Base-by-base conservation (phyloP, 2,113 vertebrate genomes). In the Potamarius usumacintae region DNA sequence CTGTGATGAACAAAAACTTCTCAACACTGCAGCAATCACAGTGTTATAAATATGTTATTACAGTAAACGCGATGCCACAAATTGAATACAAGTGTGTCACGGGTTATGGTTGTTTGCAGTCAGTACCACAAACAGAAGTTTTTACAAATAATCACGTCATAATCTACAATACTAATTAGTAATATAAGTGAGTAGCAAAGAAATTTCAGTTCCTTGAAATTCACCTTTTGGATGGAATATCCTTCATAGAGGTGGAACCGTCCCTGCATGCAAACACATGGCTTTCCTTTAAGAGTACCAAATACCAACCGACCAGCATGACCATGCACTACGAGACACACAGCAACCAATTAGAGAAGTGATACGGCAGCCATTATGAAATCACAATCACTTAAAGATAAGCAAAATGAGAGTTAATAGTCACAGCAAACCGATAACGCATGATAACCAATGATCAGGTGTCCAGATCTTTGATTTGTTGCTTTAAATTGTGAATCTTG, bases 161-260 rank as follows among this genome's bases (percentile, higher is more conserved):
- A 14, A 5, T 63, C 0, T 30, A 50, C 42, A 27, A 52, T 34
- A 25, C 15, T 77, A 52, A 77, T 76, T n/a, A n/a, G 50, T 53
- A 55, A 78, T 78, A 27, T 27, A 7, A 27, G 25, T 79, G 74
- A 10, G n/a, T 25, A 7, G 20, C 62, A 58, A 58, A 57, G 55
- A 20, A 15, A 3, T 30, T 4, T 42, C n/a, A 57, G 12, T 55
- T 17, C 30, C 55, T 22, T 55, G 22, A 52, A 50, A 15, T 50
- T 90, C 85, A 99, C 97, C 96, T 93, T 96, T 91, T 96, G 95
- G 87, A 96, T 72, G 0, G 97, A 82, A 90, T 97, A 96, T 2
- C 98, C 98, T 91, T 99, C 97, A 0, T 99, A 99, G 20, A 92
- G 85, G 89, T 99, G 98, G 92, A 97, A 99, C 14, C 98, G 96